A percentile compares a stretch with the other conserved stretches of the same genome.
Conservation (phyloP, 2,113 vertebrate genomes). For the Sturnira hondurensis region DNA sequence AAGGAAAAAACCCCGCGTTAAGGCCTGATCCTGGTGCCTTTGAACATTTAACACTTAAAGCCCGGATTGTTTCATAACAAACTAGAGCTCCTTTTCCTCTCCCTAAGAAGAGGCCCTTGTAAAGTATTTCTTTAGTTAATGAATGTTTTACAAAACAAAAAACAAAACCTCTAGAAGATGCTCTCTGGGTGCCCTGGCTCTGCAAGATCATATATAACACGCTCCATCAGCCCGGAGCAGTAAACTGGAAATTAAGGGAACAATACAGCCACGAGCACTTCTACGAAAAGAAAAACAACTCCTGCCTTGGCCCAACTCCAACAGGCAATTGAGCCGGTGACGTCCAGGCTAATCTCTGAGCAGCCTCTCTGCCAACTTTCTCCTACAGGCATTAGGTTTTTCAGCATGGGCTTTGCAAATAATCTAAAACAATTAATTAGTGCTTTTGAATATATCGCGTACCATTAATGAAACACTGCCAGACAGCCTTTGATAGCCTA, state of each 20-base stretch:
- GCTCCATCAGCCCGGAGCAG: constrained; percentile 42
- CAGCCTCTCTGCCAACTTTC: constrained; percentile 71
- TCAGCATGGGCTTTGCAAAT: constrained; percentile 65
- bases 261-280: constrained; percentile 55
- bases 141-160: constrained; percentile 34
- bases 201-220: neutral
- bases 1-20: neutral
- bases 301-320: constrained; percentile 69
- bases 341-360: constrained; percentile 58
- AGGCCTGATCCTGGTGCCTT: neutral
- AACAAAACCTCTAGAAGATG: neutral
- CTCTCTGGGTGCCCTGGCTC: constrained; percentile 26
- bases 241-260: constrained; percentile 2
- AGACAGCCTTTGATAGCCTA: constrained; percentile 40
- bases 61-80: constrained; percentile 18
- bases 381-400: constrained; percentile 68
- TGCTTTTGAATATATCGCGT: constrained; percentile 59
- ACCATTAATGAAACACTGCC: constrained; percentile 40
- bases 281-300: constrained; percentile 62
- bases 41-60: constrained; percentile 36
- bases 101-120: constrained; percentile 38
- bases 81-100: neutral
- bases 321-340: constrained; percentile 67
- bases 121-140: constrained; percentile 65
- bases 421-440: constrained; percentile 72